Evolutionary conservation across 2,113 vertebrate species (phyloP).

Genomic region (Merops nubicus): DNA sequence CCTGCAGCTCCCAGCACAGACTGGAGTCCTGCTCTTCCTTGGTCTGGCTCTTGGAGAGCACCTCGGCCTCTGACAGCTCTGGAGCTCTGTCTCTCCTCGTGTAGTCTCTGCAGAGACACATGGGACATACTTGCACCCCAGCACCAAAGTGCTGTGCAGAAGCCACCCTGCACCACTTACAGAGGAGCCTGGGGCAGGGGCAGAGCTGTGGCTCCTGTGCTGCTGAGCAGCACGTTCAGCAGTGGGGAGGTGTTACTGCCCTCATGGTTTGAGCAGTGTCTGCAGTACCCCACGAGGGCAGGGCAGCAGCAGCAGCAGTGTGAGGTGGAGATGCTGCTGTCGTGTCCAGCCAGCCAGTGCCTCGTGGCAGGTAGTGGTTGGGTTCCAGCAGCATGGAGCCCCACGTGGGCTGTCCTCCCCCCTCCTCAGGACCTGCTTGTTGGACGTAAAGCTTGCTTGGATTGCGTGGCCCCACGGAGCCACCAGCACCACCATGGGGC

Average conservation of each 20-base stretch:
- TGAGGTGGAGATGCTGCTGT: not conserved
- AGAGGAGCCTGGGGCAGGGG: not conserved
- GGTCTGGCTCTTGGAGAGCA: not conserved
- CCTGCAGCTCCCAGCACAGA: not conserved
- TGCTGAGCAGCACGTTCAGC: not conserved
- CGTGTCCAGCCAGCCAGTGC: not conserved
- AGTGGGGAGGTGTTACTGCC: not conserved
- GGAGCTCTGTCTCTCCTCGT: not conserved
- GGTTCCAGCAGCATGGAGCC: not conserved
- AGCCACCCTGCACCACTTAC: not conserved
- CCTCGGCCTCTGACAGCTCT: not conserved
- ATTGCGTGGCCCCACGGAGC: not conserved
- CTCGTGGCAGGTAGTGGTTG: not conserved
- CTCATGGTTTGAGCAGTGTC: not conserved
- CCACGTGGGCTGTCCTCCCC: not conserved
- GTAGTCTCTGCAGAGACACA: too few species aligned
- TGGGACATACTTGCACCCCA: too few species aligned
- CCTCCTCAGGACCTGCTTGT: not conserved
- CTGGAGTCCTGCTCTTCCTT: not conserved
- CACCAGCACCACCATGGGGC: not conserved
- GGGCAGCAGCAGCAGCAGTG: not conserved
- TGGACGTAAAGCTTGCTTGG: not conserved
- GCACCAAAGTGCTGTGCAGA: not conserved
- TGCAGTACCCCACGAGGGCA: fast-evolving
- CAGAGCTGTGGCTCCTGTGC: not conserved